Conservation (phyloP, 2,888 invertebrate species). For the Limenitis camilla region DNA sequence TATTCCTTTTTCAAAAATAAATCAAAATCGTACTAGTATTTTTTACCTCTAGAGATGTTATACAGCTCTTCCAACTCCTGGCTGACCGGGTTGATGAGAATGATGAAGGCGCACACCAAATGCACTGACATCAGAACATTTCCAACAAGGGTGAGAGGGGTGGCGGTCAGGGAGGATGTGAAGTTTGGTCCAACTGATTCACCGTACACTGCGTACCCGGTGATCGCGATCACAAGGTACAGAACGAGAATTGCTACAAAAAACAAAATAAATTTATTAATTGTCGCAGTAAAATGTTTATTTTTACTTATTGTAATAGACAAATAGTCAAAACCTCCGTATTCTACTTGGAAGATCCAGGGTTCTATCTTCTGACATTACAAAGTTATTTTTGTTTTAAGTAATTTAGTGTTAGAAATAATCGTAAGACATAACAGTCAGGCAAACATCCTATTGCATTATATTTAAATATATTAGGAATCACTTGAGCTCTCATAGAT, state of each 20-base stretch:
- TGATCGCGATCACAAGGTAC: constrained; percentile 76
- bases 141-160: constrained; percentile 71
- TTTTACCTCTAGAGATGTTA: constrained; percentile 74
- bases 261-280: not conserved
- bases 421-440: too few relatives aligned
- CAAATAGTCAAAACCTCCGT: too few relatives aligned
- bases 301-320: too few relatives aligned
- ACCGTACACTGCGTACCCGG: constrained; percentile 79
- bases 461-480: too few relatives aligned
- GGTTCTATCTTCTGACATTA: too few relatives aligned
- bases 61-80: constrained; percentile 81
- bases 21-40: not conserved
- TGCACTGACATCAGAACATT: constrained; percentile 79
- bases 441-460: too few relatives aligned
- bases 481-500: too few relatives aligned
- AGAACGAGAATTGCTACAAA: constrained; percentile 69
- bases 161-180: constrained; percentile 68
- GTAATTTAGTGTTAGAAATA: too few relatives aligned
- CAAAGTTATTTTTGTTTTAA: too few relatives aligned
- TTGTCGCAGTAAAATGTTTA: not conserved
- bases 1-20: too few relatives aligned
- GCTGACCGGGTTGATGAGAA: constrained; percentile 81
- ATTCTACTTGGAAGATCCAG: too few relatives aligned
- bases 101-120: constrained; percentile 78
- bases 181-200: constrained; percentile 76